A percentile compares a stretch with the other conserved stretches of the same genome.
These are phyloP conservation scores for Parambassis ranga DNA, from an alignment of 2,797 vertebrate genomes.

Conservation along the genomic window DNA sequence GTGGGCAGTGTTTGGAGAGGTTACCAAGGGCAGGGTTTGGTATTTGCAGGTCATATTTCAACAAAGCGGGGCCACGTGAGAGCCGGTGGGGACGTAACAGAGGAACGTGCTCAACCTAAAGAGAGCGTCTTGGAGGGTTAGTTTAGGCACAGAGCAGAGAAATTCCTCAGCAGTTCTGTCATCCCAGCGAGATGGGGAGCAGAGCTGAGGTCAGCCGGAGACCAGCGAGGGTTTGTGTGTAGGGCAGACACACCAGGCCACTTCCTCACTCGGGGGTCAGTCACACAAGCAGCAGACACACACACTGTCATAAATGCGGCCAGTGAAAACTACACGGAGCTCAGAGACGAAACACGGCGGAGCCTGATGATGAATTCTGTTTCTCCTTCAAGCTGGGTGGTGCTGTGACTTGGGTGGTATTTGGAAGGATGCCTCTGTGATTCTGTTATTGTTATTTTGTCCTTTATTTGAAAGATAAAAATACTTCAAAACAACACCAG, in stretches of 20 bases:
- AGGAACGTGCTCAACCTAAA: conserved; percentile 31
- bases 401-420: conserved; percentile 68
- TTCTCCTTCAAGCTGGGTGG: conserved; percentile 64
- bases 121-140: conserved; percentile 47
- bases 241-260: conserved; percentile 20
- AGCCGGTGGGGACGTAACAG: conserved; percentile 18
- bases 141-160: conserved; percentile 77
- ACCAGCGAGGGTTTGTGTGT: conserved; percentile 10
- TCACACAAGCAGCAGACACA: conserved; percentile 45
- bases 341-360: conserved; percentile 32
- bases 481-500: too few relatives aligned
- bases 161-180: conserved; percentile 77
- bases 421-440: conserved; percentile 26
- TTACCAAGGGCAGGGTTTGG: conserved; percentile 45
- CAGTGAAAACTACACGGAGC: conserved; percentile 4
- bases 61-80: conserved; percentile 53
- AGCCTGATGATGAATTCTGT: conserved; percentile 33
- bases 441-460: too few relatives aligned
- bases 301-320: conserved; percentile 21
- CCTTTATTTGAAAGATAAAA: too few relatives aligned
- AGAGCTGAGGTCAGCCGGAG: conserved; percentile 50
- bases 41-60: conserved; percentile 66
- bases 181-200: conserved; percentile 57
- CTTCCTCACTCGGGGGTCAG: conserved; percentile 35
- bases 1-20: conserved; percentile 56